Evolutionary conservation across 2,797 vertebrate species (phyloP), one percentile per base, ranked within the genome.

Genomic region (Tokudaia muenninki): DNA sequence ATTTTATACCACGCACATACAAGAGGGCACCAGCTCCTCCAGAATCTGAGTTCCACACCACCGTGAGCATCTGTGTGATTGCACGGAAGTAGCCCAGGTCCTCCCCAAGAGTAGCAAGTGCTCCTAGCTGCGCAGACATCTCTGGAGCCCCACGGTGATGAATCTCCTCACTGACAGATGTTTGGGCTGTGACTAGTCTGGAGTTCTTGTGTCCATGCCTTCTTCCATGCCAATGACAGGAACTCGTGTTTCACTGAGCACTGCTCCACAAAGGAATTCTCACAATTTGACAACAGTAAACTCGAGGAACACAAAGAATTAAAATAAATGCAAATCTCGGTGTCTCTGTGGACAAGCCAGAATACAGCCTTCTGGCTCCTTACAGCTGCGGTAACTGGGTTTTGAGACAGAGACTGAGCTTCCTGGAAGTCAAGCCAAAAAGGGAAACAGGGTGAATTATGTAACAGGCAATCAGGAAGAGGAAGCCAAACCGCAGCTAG

Each of bases 331-430:
- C 92, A 77, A 79, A 91, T 80, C 34, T 82, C 16, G 89, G 67
- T 55, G 6, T 52, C 31, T 87, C 24, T 19, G 75, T 10, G 67
- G n/a, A 61, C 52, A 91, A 55, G 12, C 91, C 13, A 41, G 21
- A 41, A 44, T 57, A 10, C 52, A 74, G 90, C 75, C 65, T 90
- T 31, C 44, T 52, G 7, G 37, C 12, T 94, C 41, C 50, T 92
- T 37, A 81, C 1, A 89, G 41, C 61, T 70, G 3, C 26, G 61
- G 29, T 84, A 77, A 92, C 6, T 87, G n/a, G 22, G 14, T 92
- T 94, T 89, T 61, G 70, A 50, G 22, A 78, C 82, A 74, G 26
- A 79, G 41, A 96, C 74, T 95, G 26, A 89, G 61, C 74, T 95
- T 91, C 78, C 84, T 83, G 78, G 21, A 88, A 80, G 86, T 55